Evolutionary conservation across 2,797 vertebrate genomes (phyloP).

Genomic region (Sphenodon punctatus): DNA sequence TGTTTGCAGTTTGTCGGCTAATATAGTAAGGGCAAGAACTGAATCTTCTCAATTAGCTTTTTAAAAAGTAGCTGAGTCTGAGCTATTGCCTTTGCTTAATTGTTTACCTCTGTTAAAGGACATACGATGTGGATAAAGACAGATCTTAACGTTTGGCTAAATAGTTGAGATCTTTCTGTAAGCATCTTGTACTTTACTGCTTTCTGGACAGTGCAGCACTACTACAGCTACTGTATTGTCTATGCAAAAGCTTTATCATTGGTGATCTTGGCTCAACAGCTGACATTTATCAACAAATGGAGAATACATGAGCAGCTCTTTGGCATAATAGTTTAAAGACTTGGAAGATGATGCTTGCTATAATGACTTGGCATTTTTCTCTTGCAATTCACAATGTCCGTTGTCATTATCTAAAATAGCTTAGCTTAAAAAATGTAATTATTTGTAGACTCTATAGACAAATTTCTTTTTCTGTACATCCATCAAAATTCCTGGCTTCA

Average conservation of each 20-base stretch:
- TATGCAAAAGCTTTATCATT: no score
- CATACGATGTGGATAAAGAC: slow-evolving; percentile 1
- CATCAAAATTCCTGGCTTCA: no score
- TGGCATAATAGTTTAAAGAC: background rate
- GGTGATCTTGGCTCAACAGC: background rate
- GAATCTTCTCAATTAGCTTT: background rate
- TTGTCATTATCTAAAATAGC: slow-evolving; percentile 1
- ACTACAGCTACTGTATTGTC: slow-evolving; percentile 15
- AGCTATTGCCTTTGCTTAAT: background rate
- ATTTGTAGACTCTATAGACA: background rate
- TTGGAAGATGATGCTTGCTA: background rate
- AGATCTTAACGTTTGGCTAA: background rate
- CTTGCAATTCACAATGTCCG: slow-evolving; percentile 12
- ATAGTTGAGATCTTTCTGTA: background rate
- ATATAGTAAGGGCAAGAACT: background rate
- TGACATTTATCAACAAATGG: background rate
- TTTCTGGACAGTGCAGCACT: background rate
- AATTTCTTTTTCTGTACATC: no score
- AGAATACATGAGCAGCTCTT: slow-evolving; percentile 16
- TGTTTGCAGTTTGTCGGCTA: background rate
- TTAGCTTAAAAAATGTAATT: no score
- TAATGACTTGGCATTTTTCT: background rate
- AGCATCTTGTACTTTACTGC: background rate
- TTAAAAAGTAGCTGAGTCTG: background rate
- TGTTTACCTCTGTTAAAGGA: background rate